A percentile compares a stretch with the other conserved stretches of the same genome.
Evolutionary conservation across 2,797 vertebrate genomes (phyloP).

Genomic region (Tiaroga cobitis): DNA sequence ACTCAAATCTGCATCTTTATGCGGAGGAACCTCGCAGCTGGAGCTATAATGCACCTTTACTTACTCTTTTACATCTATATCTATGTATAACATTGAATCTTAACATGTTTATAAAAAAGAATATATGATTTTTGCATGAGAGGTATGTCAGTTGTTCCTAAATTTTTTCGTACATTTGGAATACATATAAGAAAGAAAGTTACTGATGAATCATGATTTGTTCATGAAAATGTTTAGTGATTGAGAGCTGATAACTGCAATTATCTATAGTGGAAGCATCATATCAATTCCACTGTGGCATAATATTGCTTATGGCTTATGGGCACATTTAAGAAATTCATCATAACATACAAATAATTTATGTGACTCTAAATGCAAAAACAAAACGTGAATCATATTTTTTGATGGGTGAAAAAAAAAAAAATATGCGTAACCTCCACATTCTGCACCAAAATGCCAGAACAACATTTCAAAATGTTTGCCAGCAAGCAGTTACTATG

Average conservation of each 20-base stretch:
- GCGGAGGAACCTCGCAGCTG: not conserved
- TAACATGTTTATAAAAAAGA: not conserved
- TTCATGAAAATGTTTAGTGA: not conserved
- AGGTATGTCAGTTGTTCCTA: not conserved
- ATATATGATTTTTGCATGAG: not conserved
- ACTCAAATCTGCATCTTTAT: not conserved
- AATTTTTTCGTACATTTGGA: not conserved
- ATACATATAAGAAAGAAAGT: not conserved
- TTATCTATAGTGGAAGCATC: not conserved
- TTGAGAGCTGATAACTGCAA: not conserved
- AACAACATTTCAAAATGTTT: not conserved
- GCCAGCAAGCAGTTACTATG: not conserved
- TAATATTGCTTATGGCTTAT: not conserved
- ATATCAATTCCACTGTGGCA: not conserved
- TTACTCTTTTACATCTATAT: not conserved
- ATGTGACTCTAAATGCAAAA: constrained; percentile 7
- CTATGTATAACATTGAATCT: not conserved
- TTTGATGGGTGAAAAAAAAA: not conserved
- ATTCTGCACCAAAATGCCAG: not conserved
- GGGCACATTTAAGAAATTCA: not conserved
- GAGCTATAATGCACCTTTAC: not conserved
- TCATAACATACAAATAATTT: not conserved
- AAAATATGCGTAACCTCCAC: not conserved
- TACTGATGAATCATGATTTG: not conserved
- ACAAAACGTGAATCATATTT: not conserved